Conservation (phyloP, 2,113 vertebrate genomes). For the Craseonycteris thonglongyai region DNA sequence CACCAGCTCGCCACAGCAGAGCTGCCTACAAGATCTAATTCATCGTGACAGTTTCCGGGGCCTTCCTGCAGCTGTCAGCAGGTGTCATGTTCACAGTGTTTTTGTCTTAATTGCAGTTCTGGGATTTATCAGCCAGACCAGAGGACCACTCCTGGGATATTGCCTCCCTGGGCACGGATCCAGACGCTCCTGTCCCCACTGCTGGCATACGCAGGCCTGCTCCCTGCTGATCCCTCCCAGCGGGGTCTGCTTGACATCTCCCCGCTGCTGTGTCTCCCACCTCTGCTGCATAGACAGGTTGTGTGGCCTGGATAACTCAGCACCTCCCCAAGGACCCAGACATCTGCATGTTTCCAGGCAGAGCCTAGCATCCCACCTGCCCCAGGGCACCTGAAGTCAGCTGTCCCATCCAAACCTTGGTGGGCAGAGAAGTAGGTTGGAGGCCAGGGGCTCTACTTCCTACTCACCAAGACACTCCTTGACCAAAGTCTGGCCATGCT, state of each 20-base stretch:
- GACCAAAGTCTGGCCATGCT: not conserved
- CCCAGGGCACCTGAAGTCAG: not conserved
- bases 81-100: constrained; percentile 48
- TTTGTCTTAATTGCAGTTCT: constrained; percentile 51
- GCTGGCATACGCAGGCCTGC: not conserved
- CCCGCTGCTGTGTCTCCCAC: not conserved
- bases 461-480: not conserved
- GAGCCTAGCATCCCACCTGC: not conserved
- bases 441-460: not conserved
- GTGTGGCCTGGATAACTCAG: not conserved
- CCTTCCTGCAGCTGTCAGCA: constrained; percentile 22
- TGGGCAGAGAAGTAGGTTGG: not conserved
- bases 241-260: not conserved
- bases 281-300: not conserved
- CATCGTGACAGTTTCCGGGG: constrained; percentile 1
- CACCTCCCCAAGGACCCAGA: not conserved
- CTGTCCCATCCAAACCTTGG: not conserved
- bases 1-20: not conserved
- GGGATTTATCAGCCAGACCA: constrained; percentile 41
- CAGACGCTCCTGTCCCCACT: not conserved
- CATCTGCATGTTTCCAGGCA: not conserved
- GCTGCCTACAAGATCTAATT: constrained; percentile 26
- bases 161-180: not conserved
- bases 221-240: not conserved
- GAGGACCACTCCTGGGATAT: constrained; percentile 39